Base-by-base conservation (phyloP, 2,113 vertebrate species). In the Cavia porcellus region DNA sequence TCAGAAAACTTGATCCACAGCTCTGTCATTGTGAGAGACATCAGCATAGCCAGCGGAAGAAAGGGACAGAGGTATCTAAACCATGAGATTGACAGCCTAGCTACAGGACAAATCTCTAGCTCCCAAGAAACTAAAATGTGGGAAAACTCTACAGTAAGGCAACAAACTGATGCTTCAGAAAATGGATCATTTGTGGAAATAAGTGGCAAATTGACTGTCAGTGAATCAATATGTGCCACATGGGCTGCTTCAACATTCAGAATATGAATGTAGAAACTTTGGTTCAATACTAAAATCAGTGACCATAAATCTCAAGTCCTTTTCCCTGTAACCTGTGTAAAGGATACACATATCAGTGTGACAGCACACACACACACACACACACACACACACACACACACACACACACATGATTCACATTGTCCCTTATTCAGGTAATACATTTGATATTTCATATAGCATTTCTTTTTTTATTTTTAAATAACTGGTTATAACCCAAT, bases 381-480 rank as follows among this genome's bases (percentile, higher is more conserved):
- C 12, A 85, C 8, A 80, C 66, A 68, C 14, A 86, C 8, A 80
- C 66, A 68, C 14, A 55, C 14, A 55, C 52, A 61, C 32, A 62
- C 7, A n/a, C 64, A 75, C 45, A 85, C 7, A 79, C 64, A 35
- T 5, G 4, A 57, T 5, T 70, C 89, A 93, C 17, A 80, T 9
- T 81, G n/a, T 66, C 55, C 45, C 84, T 74, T 25, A n/a, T n/a
- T 64, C 22, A 74, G 62, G 38, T 57, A 93, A 86, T 61, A 2
- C 10, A 68, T 32, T 75, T 86, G 25, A 24, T 61, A 80, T 72
- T 70, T 79, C 66, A 30, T 90, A 12, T 57, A n/a, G 0, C 84
- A 80, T 88, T 88, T 81, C 25, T 92, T 42, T 79, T 86, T 89
- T 62, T 72, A 57, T 55, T 30, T 75, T 79, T 8, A 80, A 81